Evolutionary conservation across 2,888 invertebrate species (phyloP).

Genomic region (Teleogryllus oceanicus): DNA sequence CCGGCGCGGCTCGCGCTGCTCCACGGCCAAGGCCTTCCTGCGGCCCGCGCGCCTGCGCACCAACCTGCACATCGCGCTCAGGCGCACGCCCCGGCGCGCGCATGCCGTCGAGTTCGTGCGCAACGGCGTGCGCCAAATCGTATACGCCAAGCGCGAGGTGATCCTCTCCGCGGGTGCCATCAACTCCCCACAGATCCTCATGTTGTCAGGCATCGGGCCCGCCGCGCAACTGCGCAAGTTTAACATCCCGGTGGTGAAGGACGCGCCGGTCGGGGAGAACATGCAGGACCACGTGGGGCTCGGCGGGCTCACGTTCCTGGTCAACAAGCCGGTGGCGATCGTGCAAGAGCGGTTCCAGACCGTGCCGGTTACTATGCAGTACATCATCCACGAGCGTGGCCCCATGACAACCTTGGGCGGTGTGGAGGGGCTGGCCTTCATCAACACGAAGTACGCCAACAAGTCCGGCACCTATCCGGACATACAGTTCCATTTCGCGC

Average conservation of each 20-base stretch:
- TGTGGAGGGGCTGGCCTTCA: slow-evolving; percentile 82
- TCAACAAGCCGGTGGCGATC: slow-evolving; percentile 80
- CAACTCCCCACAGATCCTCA: slow-evolving; percentile 85
- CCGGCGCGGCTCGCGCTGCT: slow-evolving; percentile 73
- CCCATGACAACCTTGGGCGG: slow-evolving; percentile 86
- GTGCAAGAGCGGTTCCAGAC: slow-evolving; percentile 76
- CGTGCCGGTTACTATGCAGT: slow-evolving; percentile 74
- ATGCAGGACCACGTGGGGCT: slow-evolving; percentile 86
- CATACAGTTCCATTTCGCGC: slow-evolving; percentile 89
- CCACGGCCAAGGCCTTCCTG: slow-evolving; percentile 83
- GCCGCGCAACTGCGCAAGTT: slow-evolving; percentile 63
- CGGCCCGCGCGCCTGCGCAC: slow-evolving; percentile 69
- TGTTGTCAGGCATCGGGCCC: slow-evolving; percentile 85
- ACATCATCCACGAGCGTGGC: slow-evolving; percentile 71
- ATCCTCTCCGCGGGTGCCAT: slow-evolving; percentile 88
- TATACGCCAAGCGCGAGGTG: slow-evolving; percentile 74
- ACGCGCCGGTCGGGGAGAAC: slow-evolving; percentile 59
- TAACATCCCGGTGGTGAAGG: slow-evolving; percentile 69
- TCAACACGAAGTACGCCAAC: slow-evolving; percentile 81
- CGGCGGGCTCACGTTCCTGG: slow-evolving; percentile 74
- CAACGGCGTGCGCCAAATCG: slow-evolving; percentile 65
- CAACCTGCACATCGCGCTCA: slow-evolving; percentile 78
- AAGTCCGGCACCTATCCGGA: slow-evolving; percentile 76
- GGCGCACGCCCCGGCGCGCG: slow-evolving; percentile 77
- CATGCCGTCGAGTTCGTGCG: slow-evolving; percentile 77